Evolutionary conservation across 2,888 invertebrate species (phyloP).

Genomic region (Drosophila sordidapex): DNA sequence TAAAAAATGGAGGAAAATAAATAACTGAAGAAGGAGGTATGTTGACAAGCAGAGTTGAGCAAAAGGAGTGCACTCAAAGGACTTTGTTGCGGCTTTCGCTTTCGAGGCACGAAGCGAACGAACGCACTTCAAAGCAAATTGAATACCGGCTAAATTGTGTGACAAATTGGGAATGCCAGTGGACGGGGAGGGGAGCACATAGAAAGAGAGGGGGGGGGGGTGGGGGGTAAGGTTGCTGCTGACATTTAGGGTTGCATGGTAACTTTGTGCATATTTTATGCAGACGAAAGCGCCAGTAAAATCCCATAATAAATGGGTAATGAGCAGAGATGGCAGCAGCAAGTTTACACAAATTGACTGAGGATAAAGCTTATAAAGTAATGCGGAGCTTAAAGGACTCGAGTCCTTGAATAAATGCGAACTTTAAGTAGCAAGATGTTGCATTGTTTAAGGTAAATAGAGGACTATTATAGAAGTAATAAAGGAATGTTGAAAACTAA

Average conservation of each 20-base stretch:
- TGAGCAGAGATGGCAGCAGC: slow-evolving; percentile 1
- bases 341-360: slow-evolving; percentile 11
- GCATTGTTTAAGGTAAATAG: not conserved
- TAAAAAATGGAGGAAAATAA: not conserved
- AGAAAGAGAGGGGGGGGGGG: not conserved
- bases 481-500: not conserved
- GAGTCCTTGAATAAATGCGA: not conserved
- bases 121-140: slow-evolving; percentile 42
- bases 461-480: not conserved
- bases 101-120: slow-evolving; percentile 1
- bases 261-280: slow-evolving; percentile 45
- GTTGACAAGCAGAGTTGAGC: not conserved
- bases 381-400: not conserved
- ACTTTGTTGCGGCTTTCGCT: slow-evolving; percentile 27
- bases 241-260: slow-evolving; percentile 9
- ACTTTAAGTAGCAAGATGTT: not conserved
- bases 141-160: slow-evolving; percentile 53
- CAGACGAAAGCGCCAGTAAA: slow-evolving; percentile 12
- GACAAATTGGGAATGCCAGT: slow-evolving; percentile 47
- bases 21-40: not conserved
- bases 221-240: not conserved
- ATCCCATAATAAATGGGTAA: slow-evolving; percentile 2
- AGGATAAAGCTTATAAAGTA: slow-evolving; percentile 4
- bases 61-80: not conserved
- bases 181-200: not conserved